These are phyloP conservation scores for Sitta carolinensis DNA, from an alignment of 2,797 vertebrate genomes.

Conservation along the genomic window DNA sequence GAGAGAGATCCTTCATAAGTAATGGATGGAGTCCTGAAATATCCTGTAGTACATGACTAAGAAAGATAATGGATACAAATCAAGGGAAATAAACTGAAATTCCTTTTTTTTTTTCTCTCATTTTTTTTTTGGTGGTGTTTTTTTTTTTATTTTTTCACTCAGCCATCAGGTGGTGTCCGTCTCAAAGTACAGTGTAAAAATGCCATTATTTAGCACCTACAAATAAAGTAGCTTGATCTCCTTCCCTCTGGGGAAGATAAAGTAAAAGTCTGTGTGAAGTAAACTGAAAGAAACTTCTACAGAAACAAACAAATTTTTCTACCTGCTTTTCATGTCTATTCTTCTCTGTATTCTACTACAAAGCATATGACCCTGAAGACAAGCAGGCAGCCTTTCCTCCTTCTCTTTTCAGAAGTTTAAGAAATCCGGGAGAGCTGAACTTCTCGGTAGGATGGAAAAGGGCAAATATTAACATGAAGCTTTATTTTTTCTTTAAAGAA, in stretches of 20 bases:
- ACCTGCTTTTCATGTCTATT: not conserved
- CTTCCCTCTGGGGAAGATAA: not conserved
- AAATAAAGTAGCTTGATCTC: not conserved
- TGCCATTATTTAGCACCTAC: not conserved
- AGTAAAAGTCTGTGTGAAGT: not conserved
- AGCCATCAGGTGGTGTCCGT: not conserved
- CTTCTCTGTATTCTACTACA: not conserved
- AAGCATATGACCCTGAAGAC: not conserved
- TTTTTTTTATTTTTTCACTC: accelerated
- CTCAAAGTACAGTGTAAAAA: not conserved
- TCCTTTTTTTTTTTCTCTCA: not conserved
- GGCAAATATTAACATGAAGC: not conserved
- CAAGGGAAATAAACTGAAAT: not conserved
- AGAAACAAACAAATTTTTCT: not conserved
- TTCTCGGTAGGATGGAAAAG: not conserved
- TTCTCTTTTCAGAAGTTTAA: not conserved
- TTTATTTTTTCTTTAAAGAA: not conserved
- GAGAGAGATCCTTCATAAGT: not conserved
- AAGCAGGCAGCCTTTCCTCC: not conserved
- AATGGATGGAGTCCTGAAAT: not conserved
- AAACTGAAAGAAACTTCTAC: not conserved
- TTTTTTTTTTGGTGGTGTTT: not conserved
- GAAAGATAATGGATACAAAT: not conserved
- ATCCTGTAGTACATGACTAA: not conserved
- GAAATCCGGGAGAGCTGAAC: not conserved